Conservation (phyloP, 2,113 vertebrate species). For the Tretioscincus oriximinensis region DNA sequence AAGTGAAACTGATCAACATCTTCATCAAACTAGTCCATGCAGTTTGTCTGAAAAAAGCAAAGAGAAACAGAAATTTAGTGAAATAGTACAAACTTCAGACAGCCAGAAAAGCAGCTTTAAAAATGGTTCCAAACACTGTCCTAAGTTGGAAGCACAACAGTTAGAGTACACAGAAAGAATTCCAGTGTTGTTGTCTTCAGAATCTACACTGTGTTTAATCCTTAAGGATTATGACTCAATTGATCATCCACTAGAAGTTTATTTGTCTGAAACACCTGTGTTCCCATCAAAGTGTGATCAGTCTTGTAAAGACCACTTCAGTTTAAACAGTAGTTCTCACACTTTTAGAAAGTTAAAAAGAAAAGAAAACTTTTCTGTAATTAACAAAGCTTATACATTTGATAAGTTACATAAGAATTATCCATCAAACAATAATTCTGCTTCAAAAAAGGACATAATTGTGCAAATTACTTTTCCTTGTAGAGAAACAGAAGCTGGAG, state of each 20-base stretch:
- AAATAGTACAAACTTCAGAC: not conserved
- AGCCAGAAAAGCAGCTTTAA: not conserved
- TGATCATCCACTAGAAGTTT: not conserved
- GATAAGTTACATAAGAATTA: not conserved
- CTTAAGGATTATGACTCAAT: not conserved
- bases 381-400: not conserved
- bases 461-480: constrained; percentile 18
- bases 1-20: not conserved
- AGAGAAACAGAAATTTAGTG: not conserved
- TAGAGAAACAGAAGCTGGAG: not conserved
- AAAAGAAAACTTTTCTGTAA: not conserved
- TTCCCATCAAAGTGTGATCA: not conserved
- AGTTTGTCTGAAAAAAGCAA: not conserved
- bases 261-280: not conserved
- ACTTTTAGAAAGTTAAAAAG: not conserved
- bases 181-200: not conserved
- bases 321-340: not conserved
- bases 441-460: constrained; percentile 1
- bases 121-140: not conserved
- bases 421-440: not conserved
- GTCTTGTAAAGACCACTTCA: not conserved
- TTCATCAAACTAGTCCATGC: not conserved
- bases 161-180: not conserved
- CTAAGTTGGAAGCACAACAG: not conserved
- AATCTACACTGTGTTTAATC: not conserved